Conservation (phyloP, 2,888 invertebrate genomes). For the Oscheius sp. region DNA sequence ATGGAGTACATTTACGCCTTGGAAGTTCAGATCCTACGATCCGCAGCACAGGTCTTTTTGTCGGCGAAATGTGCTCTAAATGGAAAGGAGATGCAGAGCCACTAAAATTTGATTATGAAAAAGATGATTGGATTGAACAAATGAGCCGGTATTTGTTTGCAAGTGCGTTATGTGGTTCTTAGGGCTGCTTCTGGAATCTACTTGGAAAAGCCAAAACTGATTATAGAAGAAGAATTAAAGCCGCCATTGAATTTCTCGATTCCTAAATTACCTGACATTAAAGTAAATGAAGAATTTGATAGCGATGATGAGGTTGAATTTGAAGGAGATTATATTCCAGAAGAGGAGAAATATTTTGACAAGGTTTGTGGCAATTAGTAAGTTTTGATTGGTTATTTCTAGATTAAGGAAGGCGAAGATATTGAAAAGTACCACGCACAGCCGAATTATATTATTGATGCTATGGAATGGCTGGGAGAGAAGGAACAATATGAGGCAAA, state of each 20-base stretch:
- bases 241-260: too few species aligned
- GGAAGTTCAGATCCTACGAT: conserved; percentile 24
- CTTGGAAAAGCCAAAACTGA: too few species aligned
- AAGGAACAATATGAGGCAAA: conserved; percentile 30
- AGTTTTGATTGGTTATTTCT: not conserved
- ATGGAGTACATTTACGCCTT: conserved; percentile 23
- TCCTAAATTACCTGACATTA: too few species aligned
- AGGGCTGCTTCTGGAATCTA: not conserved
- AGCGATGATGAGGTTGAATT: conserved; percentile 32
- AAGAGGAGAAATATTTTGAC: conserved; percentile 13
- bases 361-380: not conserved
- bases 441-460: conserved; percentile 26
- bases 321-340: conserved; percentile 4
- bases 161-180: too few species aligned
- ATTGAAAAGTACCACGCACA: conserved; percentile 4
- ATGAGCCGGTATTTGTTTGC: conserved; percentile 22
- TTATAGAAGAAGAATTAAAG: too few species aligned
- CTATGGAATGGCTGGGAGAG: conserved; percentile 25
- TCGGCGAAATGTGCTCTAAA: conserved; percentile 22
- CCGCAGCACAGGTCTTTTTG: conserved; percentile 25
- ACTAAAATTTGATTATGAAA: conserved; percentile 27
- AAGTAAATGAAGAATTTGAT: conserved; percentile 5
- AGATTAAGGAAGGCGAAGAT: conserved; percentile 27
- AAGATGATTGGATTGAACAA: conserved; percentile 14
- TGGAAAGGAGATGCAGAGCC: not conserved